Conservation (phyloP, 2,888 invertebrate species). For the Capitulum mitella region DNA sequence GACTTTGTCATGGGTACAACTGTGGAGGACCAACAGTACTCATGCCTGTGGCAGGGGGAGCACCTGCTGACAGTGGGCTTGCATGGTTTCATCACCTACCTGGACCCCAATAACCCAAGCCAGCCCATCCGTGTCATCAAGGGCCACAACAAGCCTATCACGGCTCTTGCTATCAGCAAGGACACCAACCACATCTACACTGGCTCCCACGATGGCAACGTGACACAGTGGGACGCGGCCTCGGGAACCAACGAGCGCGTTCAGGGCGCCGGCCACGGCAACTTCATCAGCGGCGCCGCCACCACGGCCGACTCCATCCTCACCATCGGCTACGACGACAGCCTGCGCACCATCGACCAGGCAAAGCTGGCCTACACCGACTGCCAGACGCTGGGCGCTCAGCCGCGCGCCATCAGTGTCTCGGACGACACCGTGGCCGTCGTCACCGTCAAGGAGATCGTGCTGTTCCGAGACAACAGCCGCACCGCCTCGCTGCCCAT, state of each 20-base stretch:
- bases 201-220: constrained; percentile 85
- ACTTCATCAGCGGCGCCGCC: constrained; percentile 73
- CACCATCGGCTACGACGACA: constrained; percentile 14
- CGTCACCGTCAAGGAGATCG: neutral
- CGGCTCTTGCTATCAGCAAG: constrained; percentile 69
- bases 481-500: neutral
- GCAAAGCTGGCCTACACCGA: neutral
- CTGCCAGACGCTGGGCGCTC: neutral
- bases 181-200: constrained; percentile 74
- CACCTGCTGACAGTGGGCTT: constrained; percentile 83
- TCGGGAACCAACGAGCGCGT: constrained; percentile 77
- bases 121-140: constrained; percentile 73
- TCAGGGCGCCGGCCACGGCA: constrained; percentile 80
- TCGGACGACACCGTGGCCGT: neutral
- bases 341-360: neutral
- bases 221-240: constrained; percentile 73
- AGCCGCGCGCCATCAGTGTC: neutral
- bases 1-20: constrained; percentile 80
- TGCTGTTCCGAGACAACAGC: neutral
- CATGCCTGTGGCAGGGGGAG: constrained; percentile 91
- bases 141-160: constrained; percentile 97
- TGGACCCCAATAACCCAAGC: constrained; percentile 76
- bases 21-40: constrained; percentile 58
- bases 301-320: neutral
- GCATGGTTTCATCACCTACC: constrained; percentile 90